phyloP scores from a whole-genome alignment of 2,113 vertebrate genomes.

The Condylura cristata region DNA sequence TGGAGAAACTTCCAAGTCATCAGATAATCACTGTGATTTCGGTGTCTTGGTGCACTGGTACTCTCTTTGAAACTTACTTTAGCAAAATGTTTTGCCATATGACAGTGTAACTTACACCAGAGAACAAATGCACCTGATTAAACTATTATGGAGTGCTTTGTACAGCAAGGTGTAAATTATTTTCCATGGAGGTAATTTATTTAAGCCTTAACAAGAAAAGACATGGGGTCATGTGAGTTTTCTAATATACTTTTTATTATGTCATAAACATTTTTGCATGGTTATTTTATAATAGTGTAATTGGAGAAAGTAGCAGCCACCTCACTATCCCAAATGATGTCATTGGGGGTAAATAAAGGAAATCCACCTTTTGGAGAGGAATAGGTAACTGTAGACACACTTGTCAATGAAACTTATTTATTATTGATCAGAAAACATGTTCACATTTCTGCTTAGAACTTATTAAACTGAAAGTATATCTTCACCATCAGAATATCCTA shows the following conservation, averaged over 20 bases:
- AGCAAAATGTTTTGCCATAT: not conserved
- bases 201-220: slow-evolving; percentile 47
- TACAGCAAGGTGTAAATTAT: not conserved
- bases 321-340: slow-evolving; percentile 17
- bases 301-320: slow-evolving; percentile 32
- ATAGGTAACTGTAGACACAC: no score
- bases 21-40: not conserved
- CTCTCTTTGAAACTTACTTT: not conserved
- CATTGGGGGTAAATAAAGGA: not conserved
- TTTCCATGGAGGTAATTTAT: slow-evolving; percentile 51
- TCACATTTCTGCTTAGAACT: slow-evolving; percentile 2
- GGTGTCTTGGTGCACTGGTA: not conserved
- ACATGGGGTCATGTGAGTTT: not conserved
- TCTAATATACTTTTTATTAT: slow-evolving; percentile 53
- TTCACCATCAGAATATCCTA: not conserved
- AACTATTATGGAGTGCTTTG: not conserved
- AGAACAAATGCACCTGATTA: slow-evolving; percentile 39
- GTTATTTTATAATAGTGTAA: slow-evolving; percentile 35
- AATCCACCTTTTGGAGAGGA: not conserved
- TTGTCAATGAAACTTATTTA: not conserved
- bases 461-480: not conserved
- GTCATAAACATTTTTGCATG: slow-evolving; percentile 39
- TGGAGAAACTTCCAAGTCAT: not conserved
- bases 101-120: not conserved
- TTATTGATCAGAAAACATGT: not conserved